Conservation (phyloP, 2,113 vertebrate genomes). For the Abramis brama region DNA sequence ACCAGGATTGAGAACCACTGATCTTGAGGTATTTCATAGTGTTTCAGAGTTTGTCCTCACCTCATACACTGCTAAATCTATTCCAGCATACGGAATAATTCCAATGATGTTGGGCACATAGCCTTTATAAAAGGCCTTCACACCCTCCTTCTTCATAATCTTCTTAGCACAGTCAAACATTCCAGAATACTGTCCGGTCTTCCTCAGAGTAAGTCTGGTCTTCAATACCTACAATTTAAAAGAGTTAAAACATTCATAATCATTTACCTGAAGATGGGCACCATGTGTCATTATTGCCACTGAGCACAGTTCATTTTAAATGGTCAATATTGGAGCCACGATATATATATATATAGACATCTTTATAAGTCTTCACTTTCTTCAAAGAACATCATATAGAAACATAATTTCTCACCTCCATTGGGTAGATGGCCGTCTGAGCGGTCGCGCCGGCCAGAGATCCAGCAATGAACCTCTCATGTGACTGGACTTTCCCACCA, state of each 20-base stretch:
- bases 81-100: conserved; percentile 97
- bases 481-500: conserved; percentile 81
- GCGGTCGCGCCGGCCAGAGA: conserved; percentile 94
- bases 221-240: conserved; percentile 86
- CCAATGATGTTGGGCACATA: conserved; percentile 95
- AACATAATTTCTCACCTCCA: conserved; percentile 85
- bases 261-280: not conserved
- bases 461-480: conserved; percentile 93
- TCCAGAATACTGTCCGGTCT: conserved; percentile 94
- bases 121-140: conserved; percentile 95
- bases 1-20: too few species aligned
- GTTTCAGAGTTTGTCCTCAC: conserved; percentile 56
- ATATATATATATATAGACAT: not conserved
- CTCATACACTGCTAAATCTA: conserved; percentile 97
- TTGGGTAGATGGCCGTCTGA: conserved; percentile 95
- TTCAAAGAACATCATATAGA: not conserved
- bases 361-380: not conserved
- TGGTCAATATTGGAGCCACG: not conserved
- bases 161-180: conserved; percentile 95
- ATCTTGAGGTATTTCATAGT: not conserved
- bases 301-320: not conserved
- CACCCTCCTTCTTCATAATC: conserved; percentile 90
- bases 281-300: not conserved
- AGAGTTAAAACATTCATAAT: not conserved
- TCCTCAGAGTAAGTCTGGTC: conserved; percentile 93